Percentiles rank a stretch among this genome's conserved stretches.
Evolutionary conservation across 2,113 vertebrate species (phyloP).

Genomic region (Mungos mungo): DNA sequence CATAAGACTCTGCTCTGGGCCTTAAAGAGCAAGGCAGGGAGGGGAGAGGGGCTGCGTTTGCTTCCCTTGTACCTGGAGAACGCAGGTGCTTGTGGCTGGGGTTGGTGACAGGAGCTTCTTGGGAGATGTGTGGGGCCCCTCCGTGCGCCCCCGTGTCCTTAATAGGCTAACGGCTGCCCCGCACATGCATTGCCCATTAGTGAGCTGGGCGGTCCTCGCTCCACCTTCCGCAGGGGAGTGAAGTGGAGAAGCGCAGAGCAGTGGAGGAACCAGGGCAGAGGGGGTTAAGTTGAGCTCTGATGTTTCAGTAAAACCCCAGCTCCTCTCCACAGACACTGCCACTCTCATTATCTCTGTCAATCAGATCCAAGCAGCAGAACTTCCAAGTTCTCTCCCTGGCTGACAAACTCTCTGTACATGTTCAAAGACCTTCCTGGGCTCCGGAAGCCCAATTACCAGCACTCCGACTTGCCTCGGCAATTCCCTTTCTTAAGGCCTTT

Average conservation of each 20-base stretch:
- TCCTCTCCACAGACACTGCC: conserved; percentile 82
- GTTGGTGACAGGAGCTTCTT: not conserved
- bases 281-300: conserved; percentile 87
- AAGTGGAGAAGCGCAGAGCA: conserved; percentile 61
- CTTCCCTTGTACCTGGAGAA: not conserved
- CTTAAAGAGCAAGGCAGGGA: too few relatives aligned
- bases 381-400: conserved; percentile 83
- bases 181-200: not conserved
- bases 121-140: not conserved
- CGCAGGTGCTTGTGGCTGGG: too few relatives aligned
- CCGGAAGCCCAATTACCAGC: conserved; percentile 89
- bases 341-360: conserved; percentile 86
- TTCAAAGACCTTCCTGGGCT: conserved; percentile 87
- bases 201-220: not conserved
- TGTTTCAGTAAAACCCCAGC: conserved; percentile 78
- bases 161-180: not conserved
- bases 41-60: not conserved
- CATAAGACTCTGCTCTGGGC: not conserved
- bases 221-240: not conserved
- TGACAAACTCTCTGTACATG: conserved; percentile 86
- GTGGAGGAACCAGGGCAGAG: conserved; percentile 66
- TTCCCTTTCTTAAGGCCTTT: conserved; percentile 81
- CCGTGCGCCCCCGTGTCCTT: not conserved
- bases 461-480: conserved; percentile 84
- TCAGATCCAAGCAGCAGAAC: conserved; percentile 81